Conservation (phyloP, 2,797 vertebrate genomes). For the Australoheros facetus region DNA sequence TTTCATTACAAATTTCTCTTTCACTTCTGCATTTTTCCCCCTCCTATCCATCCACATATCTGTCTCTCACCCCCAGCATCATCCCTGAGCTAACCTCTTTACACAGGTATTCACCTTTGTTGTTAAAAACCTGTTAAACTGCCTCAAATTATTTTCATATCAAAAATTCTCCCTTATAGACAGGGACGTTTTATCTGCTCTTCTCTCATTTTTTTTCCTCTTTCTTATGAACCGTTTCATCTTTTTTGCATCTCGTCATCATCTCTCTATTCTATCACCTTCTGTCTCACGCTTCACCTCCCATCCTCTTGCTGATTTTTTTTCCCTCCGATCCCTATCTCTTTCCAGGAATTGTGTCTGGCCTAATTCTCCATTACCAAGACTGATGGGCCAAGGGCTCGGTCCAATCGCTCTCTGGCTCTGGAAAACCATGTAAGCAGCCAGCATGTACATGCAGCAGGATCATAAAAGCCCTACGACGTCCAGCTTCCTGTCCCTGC, state of each 20-base stretch:
- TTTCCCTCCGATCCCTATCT: constrained; percentile 36
- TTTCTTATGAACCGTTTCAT: not conserved
- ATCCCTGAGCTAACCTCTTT: not conserved
- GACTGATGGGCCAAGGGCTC: constrained; percentile 53
- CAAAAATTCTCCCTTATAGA: not conserved
- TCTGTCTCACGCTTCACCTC: constrained; percentile 1
- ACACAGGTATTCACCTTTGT: not conserved
- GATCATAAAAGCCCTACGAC: constrained; percentile 19
- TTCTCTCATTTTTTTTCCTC: not conserved
- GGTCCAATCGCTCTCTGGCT: constrained; percentile 21
- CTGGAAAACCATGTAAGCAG: constrained; percentile 21
- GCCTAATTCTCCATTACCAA: constrained; percentile 66
- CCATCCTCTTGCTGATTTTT: not conserved
- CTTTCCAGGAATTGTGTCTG: constrained; percentile 60
- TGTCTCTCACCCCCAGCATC: not conserved
- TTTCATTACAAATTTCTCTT: constrained; percentile 25
- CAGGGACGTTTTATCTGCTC: not conserved
- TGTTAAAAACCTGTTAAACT: not conserved
- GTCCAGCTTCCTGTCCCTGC: not conserved
- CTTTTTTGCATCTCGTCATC: not conserved
- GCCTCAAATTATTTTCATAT: not conserved
- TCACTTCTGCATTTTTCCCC: not conserved
- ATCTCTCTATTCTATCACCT: not conserved
- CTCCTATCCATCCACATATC: not conserved
- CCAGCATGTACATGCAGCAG: not conserved